Evolutionary conservation across 2,113 vertebrate species (phyloP).

Genomic region (Archocentrus centrarchus): DNA sequence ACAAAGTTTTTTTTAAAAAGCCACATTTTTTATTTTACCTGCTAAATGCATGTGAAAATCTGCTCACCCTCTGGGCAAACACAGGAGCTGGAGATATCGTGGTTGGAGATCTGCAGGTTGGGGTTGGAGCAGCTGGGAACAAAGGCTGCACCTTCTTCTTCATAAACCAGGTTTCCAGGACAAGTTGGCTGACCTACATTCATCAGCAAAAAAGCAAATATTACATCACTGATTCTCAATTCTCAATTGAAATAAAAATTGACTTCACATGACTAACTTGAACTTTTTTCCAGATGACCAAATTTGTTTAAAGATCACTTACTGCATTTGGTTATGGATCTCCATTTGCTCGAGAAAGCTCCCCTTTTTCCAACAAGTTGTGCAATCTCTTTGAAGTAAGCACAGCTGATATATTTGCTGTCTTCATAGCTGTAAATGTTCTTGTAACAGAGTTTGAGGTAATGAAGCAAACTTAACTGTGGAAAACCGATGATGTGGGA

Average conservation of each 20-base stretch:
- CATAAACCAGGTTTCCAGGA: slow-evolving; percentile 64
- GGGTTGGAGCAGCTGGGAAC: slow-evolving; percentile 74
- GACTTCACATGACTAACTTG: fast-evolving
- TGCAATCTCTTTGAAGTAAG: slow-evolving; percentile 65
- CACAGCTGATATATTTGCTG: slow-evolving; percentile 28
- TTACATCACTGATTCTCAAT: neutral
- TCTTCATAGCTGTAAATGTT: slow-evolving; percentile 45
- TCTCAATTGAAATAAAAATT: neutral
- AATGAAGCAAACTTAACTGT: fast-evolving
- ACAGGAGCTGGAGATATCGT: slow-evolving; percentile 63
- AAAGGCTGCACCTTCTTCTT: slow-evolving; percentile 56
- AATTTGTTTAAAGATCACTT: slow-evolving; percentile 10
- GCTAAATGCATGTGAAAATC: neutral
- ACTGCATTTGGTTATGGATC: slow-evolving; percentile 59
- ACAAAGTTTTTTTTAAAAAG: neutral
- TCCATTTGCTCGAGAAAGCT: neutral
- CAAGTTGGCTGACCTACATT: slow-evolving; percentile 60
- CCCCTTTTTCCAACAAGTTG: slow-evolving; percentile 19
- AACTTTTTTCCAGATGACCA: neutral
- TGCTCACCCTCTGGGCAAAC: slow-evolving; percentile 65
- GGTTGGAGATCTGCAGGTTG: neutral
- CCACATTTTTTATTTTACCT: neutral
- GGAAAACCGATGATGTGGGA: slow-evolving; percentile 38
- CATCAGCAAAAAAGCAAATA: neutral
- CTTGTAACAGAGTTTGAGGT: slow-evolving; percentile 34